Conservation (phyloP, 1,140 invertebrate species). For the Drosophila tropicalis region DNA sequence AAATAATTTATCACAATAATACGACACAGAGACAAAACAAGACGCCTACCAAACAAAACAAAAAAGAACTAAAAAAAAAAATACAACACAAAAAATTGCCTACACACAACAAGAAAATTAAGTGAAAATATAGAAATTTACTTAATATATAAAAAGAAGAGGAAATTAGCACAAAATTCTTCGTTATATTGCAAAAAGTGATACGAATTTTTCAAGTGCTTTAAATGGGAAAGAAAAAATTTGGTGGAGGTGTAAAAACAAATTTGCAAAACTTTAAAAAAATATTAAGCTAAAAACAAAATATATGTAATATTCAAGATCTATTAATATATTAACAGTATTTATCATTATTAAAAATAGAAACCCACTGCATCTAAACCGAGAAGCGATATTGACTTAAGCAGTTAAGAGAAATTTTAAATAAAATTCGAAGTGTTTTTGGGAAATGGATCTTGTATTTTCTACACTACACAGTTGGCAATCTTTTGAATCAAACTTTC, state of each 20-base stretch:
- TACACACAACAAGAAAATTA: background rate
- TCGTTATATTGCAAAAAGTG: background rate
- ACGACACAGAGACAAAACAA: conserved; percentile 14
- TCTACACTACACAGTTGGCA: no score
- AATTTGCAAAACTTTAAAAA: background rate
- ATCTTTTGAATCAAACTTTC: no score
- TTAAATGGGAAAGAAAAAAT: background rate
- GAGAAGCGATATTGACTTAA: no score
- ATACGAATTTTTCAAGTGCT: no score
- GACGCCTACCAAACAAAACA: background rate
- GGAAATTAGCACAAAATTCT: background rate
- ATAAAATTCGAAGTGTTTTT: no score
- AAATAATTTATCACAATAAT: conserved; percentile 51
- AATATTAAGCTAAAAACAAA: background rate
- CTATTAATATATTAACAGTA: no score
- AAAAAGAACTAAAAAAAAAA: background rate
- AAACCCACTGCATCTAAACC: no score
- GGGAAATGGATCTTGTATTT: no score
- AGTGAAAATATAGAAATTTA: background rate
- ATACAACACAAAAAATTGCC: background rate
- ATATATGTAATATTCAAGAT: no score
- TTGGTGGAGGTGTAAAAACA: background rate
- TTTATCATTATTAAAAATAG: no score
- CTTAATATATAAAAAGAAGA: background rate
- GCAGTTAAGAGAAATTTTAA: no score